These are phyloP conservation scores for Cerceris rybyensis DNA, from an alignment of 2,888 invertebrate genomes.

Conservation along the genomic window DNA sequence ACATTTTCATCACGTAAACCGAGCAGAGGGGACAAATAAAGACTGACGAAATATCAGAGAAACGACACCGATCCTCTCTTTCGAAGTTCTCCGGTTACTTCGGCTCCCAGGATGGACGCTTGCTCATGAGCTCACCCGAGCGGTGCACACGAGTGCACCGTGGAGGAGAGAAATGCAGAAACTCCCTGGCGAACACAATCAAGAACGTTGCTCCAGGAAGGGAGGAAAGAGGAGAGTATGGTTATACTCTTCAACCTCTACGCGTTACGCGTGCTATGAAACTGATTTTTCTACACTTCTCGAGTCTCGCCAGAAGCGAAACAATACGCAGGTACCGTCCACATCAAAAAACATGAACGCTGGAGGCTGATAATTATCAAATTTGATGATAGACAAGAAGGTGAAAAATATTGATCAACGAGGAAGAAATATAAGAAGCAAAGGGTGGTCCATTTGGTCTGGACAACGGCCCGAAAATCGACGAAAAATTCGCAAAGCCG, in stretches of 20 bases:
- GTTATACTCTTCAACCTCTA: background rate
- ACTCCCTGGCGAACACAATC: background rate
- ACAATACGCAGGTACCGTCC: slow-evolving; percentile 54
- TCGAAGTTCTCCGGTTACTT: slow-evolving; percentile 62
- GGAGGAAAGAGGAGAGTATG: background rate
- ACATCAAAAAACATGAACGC: background rate
- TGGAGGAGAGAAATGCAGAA: background rate
- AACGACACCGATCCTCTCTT: slow-evolving; percentile 28
- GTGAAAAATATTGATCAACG: slow-evolving; percentile 20
- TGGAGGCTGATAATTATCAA: slow-evolving; percentile 1
- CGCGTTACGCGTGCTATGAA: slow-evolving; percentile 64
- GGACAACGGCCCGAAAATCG: slow-evolving; percentile 71
- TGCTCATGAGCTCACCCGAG: slow-evolving; percentile 12
- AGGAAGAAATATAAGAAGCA: slow-evolving; percentile 21
- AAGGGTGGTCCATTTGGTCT: slow-evolving; percentile 29
- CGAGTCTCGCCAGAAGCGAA: slow-evolving; percentile 57
- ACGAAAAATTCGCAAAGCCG: slow-evolving; percentile 80
- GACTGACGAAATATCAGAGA: slow-evolving; percentile 31
- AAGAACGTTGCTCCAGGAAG: background rate
- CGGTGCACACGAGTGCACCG: background rate
- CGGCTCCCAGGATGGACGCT: slow-evolving; percentile 47
- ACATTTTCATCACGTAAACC: background rate
- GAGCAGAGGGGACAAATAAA: slow-evolving; percentile 20
- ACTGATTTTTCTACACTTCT: slow-evolving; percentile 68
- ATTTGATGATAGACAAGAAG: background rate